A percentile compares a stretch with the other conserved stretches of the same genome.
Evolutionary conservation across 2,797 vertebrate genomes (phyloP).

Genomic region (Tapera naevia): DNA sequence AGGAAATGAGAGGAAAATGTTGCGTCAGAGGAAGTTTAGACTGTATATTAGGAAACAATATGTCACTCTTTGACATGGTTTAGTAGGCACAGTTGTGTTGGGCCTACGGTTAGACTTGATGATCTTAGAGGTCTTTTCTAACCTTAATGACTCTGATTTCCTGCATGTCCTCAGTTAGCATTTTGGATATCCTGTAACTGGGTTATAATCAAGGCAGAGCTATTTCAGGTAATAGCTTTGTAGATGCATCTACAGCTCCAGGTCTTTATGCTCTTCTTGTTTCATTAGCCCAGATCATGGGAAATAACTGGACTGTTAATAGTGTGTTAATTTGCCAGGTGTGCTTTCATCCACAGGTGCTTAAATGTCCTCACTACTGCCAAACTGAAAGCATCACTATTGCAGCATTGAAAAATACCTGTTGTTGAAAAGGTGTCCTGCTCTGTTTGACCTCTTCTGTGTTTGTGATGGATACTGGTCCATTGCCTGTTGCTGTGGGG

Average conservation of each 20-base stretch:
- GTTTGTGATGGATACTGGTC: not conserved
- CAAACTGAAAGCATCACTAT: not conserved
- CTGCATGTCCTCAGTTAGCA: not conserved
- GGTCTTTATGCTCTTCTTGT: fast-evolving
- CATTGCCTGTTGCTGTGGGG: not conserved
- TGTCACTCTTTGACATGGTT: no score
- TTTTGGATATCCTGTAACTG: not conserved
- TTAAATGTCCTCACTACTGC: not conserved
- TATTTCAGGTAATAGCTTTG: not conserved
- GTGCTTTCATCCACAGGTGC: not conserved
- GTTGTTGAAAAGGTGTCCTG: not conserved
- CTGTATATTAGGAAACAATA: no score
- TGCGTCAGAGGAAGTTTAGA: no score
- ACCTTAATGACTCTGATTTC: no score
- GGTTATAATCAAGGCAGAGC: not conserved
- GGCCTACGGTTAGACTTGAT: no score
- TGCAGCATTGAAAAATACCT: not conserved
- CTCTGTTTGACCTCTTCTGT: not conserved
- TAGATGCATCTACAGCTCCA: not conserved
- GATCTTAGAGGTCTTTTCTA: no score
- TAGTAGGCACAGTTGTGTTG: no score
- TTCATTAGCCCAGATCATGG: not conserved
- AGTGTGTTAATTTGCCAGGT: not conserved
- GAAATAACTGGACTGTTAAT: not conserved
- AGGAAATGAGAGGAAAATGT: no score